Evolutionary conservation across 2,888 invertebrate species (phyloP).

Genomic region (Erannis defoliaria): DNA sequence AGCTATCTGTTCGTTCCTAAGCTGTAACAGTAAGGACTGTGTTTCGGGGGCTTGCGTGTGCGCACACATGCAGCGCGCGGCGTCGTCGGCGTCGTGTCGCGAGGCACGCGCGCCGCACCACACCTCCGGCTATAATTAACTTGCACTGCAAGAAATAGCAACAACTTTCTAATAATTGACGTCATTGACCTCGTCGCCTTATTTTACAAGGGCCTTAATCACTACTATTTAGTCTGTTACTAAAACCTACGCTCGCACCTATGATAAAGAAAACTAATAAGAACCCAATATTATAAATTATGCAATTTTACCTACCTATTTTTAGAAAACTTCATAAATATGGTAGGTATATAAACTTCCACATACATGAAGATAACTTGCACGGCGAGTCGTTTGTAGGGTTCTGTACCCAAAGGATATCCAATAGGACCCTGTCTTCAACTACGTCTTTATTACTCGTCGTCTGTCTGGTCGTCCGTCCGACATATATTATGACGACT

Average conservation of each 20-base stretch:
- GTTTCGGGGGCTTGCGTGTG: constrained; percentile 43
- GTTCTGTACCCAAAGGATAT: too few species aligned
- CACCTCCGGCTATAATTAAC: constrained; percentile 61
- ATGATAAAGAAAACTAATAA: not conserved
- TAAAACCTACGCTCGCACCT: not conserved
- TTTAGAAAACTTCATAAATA: too few species aligned
- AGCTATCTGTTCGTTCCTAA: too few species aligned
- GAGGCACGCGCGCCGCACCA: constrained; percentile 59
- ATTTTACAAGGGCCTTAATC: constrained; percentile 8
- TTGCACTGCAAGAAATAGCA: constrained; percentile 42
- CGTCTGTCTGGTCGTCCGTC: too few species aligned
- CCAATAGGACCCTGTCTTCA: too few species aligned
- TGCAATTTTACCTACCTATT: too few species aligned
- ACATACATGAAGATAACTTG: too few species aligned
- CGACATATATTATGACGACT: too few species aligned
- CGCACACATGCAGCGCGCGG: constrained; percentile 42
- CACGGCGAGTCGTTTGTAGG: too few species aligned
- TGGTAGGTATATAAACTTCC: too few species aligned
- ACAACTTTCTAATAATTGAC: constrained; percentile 68
- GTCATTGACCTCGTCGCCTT: constrained; percentile 62
- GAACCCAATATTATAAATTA: not conserved
- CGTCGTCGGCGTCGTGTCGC: constrained; percentile 50
- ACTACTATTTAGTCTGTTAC: constrained; percentile 1
- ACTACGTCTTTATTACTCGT: too few species aligned
- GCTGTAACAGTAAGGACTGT: constrained; percentile 1